Conservation (phyloP, 2,797 vertebrate species). For the Anguilla megastoma region DNA sequence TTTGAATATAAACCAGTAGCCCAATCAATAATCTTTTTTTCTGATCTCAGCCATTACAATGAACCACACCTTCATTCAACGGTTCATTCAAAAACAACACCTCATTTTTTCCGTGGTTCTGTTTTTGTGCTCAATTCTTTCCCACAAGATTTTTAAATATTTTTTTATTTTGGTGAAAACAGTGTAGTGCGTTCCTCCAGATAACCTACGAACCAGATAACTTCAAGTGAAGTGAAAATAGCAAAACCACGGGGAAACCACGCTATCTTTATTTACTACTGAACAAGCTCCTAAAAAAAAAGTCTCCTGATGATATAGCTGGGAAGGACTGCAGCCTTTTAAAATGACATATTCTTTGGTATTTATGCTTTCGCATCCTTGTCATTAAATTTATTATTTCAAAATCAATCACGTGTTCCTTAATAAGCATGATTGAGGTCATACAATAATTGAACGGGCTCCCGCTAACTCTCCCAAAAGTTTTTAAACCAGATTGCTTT, state of each 20-base stretch:
- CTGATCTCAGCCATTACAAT: not conserved
- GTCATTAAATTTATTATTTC: too few relatives aligned
- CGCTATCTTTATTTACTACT: not conserved
- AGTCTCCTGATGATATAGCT: too few relatives aligned
- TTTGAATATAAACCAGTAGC: not conserved
- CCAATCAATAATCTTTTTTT: not conserved
- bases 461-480: too few relatives aligned
- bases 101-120: not conserved
- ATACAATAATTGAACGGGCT: too few relatives aligned
- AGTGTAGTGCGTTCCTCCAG: not conserved
- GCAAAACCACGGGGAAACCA: not conserved
- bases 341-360: too few relatives aligned
- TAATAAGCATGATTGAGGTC: too few relatives aligned
- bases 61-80: not conserved
- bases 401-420: not conserved
- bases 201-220: not conserved
- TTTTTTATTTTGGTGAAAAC: not conserved
- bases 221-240: not conserved
- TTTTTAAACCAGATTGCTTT: too few relatives aligned
- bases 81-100: not conserved
- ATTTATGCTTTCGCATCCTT: too few relatives aligned
- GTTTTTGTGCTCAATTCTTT: not conserved
- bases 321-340: too few relatives aligned
- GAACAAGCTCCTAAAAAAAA: not conserved
- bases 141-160: not conserved